Percentiles rank a stretch among this genome's conserved stretches.
Evolutionary conservation across 2,888 invertebrate genomes (phyloP).

Genomic region (Phaedon cochleariae): DNA sequence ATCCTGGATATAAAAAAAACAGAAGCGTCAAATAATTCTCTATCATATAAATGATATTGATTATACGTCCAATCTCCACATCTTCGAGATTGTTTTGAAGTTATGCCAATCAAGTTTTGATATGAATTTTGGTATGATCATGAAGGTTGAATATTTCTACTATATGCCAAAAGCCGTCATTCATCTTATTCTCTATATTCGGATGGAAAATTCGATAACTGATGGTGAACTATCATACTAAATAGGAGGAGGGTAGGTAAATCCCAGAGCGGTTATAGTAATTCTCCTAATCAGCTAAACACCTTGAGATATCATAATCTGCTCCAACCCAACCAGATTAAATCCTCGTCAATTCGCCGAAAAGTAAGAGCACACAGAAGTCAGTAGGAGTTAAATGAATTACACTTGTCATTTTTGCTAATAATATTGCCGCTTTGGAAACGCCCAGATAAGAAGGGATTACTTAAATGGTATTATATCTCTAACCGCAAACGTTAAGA

Average conservation of each 20-base stretch:
- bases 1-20: too few species aligned
- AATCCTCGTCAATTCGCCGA: constrained; percentile 1
- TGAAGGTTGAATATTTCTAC: too few species aligned
- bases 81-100: too few species aligned
- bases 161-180: too few species aligned
- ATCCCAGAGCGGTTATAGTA: background rate
- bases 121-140: too few species aligned
- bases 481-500: background rate
- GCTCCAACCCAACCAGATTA: constrained; percentile 6
- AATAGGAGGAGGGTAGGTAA: background rate
- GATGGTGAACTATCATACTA: background rate
- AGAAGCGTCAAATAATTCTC: too few species aligned
- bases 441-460: background rate
- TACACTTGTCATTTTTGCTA: constrained; percentile 19
- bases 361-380: constrained; percentile 15
- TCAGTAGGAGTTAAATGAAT: constrained; percentile 34
- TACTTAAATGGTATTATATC: background rate
- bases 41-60: too few species aligned
- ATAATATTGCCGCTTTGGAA: background rate
- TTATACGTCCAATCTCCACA: too few species aligned
- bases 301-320: background rate
- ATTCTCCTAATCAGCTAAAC: background rate
- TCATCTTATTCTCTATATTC: too few species aligned
- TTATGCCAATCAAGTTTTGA: too few species aligned
- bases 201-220: too few species aligned